These are phyloP conservation scores for Manacus vitellinus DNA, from an alignment of 2,113 vertebrate genomes.

Conservation along the genomic window DNA sequence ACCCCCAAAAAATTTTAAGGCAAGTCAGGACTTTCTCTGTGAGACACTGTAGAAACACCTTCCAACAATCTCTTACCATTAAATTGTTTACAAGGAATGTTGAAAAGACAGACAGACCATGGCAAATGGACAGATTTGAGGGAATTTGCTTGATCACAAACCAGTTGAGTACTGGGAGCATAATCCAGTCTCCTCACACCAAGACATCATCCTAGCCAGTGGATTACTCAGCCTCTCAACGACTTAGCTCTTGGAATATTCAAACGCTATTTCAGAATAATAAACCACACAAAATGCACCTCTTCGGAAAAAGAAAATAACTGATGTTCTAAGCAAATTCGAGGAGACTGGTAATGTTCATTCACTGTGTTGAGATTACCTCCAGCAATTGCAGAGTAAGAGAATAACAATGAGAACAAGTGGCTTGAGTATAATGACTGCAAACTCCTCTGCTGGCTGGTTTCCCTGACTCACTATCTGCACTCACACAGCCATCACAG, in stretches of 20 bases:
- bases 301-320: slow-evolving; percentile 14
- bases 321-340: slow-evolving; percentile 4
- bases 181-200: not conserved
- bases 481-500: not conserved
- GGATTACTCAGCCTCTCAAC: not conserved
- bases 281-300: not conserved
- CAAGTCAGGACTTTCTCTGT: not conserved
- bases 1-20: not conserved
- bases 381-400: slow-evolving; percentile 29
- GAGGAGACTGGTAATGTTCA: slow-evolving; percentile 21
- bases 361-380: slow-evolving; percentile 35
- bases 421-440: slow-evolving; percentile 24
- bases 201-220: not conserved
- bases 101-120: not conserved
- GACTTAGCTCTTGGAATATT: not conserved
- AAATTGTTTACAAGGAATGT: not conserved
- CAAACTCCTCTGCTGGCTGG: not conserved
- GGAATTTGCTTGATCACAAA: not conserved
- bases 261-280: not conserved
- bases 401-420: slow-evolving; percentile 49
- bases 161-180: not conserved
- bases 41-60: not conserved
- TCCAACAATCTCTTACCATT: not conserved
- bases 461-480: slow-evolving; percentile 1
- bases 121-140: not conserved